Evolutionary conservation across 1,140 invertebrate species (phyloP), one percentile per base, ranked within the genome.

Genomic region (Lethocerus indicus): DNA sequence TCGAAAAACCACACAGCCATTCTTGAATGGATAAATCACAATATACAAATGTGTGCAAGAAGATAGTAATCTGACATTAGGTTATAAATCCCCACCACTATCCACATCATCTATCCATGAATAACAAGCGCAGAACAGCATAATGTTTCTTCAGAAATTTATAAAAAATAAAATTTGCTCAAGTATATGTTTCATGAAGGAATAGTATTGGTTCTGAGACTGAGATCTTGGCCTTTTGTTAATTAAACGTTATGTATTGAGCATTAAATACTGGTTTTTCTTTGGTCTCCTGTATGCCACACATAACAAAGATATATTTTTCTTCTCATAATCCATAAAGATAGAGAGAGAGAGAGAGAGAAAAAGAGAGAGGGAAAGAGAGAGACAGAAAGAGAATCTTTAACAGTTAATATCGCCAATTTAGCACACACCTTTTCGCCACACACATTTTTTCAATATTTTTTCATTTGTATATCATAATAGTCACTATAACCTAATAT

Each of bases 221-320:
- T 44, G 42, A 44, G 18, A 28, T 14, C 3, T 44, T 44, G 23
- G 16, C 25, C 42, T 23, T n/a, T 14, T 26, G 20, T n/a, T 28
- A 27, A 23, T 42, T n/a, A n/a, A n/a, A n/a, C n/a, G 40, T 42
- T 47, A 29, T 28, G 21, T 9, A 28, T 48, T 48, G 47, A 48
- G 47, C 47, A 48, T 48, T 37, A 48, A 48, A 39, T 48, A 48
- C 32, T 20, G 47, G 47, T 32, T 23, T 39, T 39, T 48, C 47
- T 48, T 48, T 48, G 47, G 47, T 48, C 35, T 48, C 27, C 20
- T 36, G 47, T 25, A 16, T 48, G 47, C 29, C 47, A 48, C 47
- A 23, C 40, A 39, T 39, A 25, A 48, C 36, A 48, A 48, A 39
- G 47, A 48, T 32, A 48, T 48, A 39, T 36, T 48, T 39, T 39